Evolutionary conservation across 2,888 invertebrate genomes (phyloP).

Genomic region (Abrostola tripartita): DNA sequence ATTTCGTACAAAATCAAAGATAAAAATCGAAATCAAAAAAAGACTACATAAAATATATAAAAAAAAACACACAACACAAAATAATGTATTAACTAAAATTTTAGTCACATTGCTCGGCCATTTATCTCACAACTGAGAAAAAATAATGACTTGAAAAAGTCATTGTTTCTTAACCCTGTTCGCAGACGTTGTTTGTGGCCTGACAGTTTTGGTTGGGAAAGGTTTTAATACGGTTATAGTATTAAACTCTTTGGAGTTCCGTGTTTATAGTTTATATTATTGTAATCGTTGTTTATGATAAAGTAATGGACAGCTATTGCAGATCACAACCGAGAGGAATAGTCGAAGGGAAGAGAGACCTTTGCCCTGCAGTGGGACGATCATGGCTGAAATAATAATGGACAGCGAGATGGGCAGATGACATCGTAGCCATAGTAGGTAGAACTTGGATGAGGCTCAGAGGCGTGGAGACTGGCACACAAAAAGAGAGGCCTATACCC

Average conservation of each 20-base stretch:
- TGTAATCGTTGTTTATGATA: not conserved
- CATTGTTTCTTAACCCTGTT: slow-evolving; percentile 46
- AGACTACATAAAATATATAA: slow-evolving; percentile 84
- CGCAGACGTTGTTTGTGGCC: slow-evolving; percentile 25
- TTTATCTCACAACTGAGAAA: slow-evolving; percentile 68
- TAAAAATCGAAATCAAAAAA: slow-evolving; percentile 74
- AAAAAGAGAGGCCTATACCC: too few relatives aligned
- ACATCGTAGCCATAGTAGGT: too few relatives aligned
- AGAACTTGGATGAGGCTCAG: too few relatives aligned
- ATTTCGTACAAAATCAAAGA: slow-evolving; percentile 82
- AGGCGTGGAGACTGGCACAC: too few relatives aligned
- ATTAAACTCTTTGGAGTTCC: not conserved
- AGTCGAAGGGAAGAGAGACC: too few relatives aligned
- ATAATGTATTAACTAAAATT: slow-evolving; percentile 79
- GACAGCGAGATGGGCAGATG: too few relatives aligned
- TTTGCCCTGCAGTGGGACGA: too few relatives aligned
- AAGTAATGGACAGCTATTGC: not conserved
- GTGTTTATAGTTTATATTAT: not conserved
- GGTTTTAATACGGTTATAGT: slow-evolving; percentile 7
- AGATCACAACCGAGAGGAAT: not conserved
- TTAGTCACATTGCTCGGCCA: slow-evolving; percentile 85
- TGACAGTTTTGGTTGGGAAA: slow-evolving; percentile 16
- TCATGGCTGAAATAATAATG: too few relatives aligned
- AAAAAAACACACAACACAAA: slow-evolving; percentile 87
- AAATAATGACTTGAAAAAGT: slow-evolving; percentile 66